These are phyloP conservation scores for Planiliza haematocheilus DNA, from an alignment of 2,113 vertebrate species.

Conservation along the genomic window DNA sequence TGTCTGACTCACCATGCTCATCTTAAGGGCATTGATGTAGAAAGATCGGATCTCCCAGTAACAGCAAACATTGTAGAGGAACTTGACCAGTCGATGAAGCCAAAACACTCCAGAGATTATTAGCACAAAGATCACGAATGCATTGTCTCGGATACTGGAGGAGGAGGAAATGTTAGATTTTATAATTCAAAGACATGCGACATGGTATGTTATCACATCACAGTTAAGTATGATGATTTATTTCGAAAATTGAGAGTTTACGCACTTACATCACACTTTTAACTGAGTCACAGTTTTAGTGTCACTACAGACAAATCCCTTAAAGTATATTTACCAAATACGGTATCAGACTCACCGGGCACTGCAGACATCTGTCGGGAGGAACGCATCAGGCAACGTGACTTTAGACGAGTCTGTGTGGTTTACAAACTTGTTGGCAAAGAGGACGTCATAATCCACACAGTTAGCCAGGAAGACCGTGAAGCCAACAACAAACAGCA, in stretches of 20 bases:
- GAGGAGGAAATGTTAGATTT: conserved; percentile 27
- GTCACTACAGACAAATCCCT: background rate
- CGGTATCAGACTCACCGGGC: conserved; percentile 84
- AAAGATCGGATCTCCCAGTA: conserved; percentile 99
- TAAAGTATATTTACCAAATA: background rate
- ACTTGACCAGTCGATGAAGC: conserved; percentile 95
- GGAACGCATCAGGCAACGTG: conserved; percentile 94
- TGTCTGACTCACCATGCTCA: conserved; percentile 90
- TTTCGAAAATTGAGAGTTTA: too few species aligned
- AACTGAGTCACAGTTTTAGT: too few species aligned
- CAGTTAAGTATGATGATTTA: too few species aligned
- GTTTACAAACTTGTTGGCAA: conserved; percentile 98
- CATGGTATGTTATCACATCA: too few species aligned
- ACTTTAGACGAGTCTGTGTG: conserved; percentile 95
- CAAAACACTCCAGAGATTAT: conserved; percentile 96
- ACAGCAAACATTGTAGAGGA: conserved; percentile 98
- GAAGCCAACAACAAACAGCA: conserved; percentile 98
- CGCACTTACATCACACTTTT: too few species aligned
- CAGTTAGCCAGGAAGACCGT: conserved; percentile 98
- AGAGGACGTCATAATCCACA: conserved; percentile 98
- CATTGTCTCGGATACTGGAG: conserved; percentile 92
- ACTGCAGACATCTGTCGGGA: conserved; percentile 91
- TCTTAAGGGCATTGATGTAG: conserved; percentile 93
- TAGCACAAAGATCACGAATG: conserved; percentile 92
- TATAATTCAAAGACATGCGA: background rate